Percentiles rank a stretch among this genome's conserved stretches.
These are phyloP conservation scores for Eufriesea mexicana DNA, from an alignment of 1,140 invertebrate species.

Conservation along the genomic window DNA sequence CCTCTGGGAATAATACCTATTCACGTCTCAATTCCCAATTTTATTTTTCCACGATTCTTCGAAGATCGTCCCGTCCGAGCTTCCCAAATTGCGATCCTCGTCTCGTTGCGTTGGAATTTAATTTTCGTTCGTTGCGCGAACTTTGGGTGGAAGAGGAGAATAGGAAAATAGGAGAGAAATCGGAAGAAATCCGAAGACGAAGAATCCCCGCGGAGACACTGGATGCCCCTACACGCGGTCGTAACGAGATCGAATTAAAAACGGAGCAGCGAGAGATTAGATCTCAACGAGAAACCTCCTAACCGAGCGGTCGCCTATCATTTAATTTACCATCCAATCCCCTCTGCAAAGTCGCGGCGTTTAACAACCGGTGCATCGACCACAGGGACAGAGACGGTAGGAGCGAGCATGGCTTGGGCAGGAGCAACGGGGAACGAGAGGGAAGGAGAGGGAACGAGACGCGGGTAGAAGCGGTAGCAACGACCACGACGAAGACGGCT, in stretches of 20 bases:
- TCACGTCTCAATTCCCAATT: too few relatives aligned
- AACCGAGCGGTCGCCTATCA: constrained; percentile 61
- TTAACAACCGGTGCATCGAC: constrained; percentile 62
- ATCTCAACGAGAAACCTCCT: constrained; percentile 54
- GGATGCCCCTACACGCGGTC: neutral
- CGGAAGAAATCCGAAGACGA: neutral
- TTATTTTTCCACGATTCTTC: too few relatives aligned
- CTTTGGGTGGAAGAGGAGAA: neutral
- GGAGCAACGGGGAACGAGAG: neutral
- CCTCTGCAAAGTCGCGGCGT: constrained; percentile 63
- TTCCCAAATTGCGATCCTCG: too few relatives aligned
- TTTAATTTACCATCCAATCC: constrained; percentile 68
- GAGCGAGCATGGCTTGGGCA: neutral
- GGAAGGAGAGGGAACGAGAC: neutral
- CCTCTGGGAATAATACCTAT: too few relatives aligned
- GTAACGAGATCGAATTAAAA: constrained; percentile 54
- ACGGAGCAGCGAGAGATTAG: constrained; percentile 47
- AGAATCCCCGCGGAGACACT: neutral
- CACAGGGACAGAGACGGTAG: constrained; percentile 24
- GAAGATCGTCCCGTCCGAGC: too few relatives aligned
- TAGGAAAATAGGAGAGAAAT: neutral
- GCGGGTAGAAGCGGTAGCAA: constrained; percentile 12
- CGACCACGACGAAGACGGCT: constrained; percentile 27
- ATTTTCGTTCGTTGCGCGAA: too few relatives aligned
- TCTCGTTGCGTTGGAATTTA: too few relatives aligned